Evolutionary conservation across 2,113 vertebrate genomes (phyloP), one percentile per base, ranked within the genome.

Genomic region (Oostethus manadensis): DNA sequence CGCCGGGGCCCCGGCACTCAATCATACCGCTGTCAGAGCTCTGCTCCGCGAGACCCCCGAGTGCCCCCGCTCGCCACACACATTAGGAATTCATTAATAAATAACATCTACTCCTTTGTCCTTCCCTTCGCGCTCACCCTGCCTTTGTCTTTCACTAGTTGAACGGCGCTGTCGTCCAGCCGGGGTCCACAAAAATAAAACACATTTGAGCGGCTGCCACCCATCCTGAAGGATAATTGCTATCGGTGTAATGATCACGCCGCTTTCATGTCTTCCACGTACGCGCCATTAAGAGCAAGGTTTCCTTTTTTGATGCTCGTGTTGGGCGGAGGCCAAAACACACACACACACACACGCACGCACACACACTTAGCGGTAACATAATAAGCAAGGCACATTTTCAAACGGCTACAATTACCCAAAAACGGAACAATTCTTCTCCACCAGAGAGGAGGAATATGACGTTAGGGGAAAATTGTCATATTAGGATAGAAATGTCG

Each of bases 191-290:
- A 74, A 40, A 55, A n/a, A 38, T n/a, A 33, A 33, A 33, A 33
- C 29, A 33, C 8, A 33, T 33, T 33, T 33, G 29, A 33, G 5
- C 8, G 29, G 74, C 68, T 66, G 71, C 76, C 62, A 69, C 78
- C 67, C 60, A 79, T 86, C 78, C 87, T 87, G 81, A 83, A 86
- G 79, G 82, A 86, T 88, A 86, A 87, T 86, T 86, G 83, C 86
- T 86, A 86, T 89, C 86, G 82, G 78, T 86, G 83, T 84, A 87
- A 86, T 82, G 82, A 87, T 87, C 87, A 82, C 82, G 85, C 82
- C 48, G 71, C 84, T 87, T 87, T 83, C 83, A 81, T 85, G 82
- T 86, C 80, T 88, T 80, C 64, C 72, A 74, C 85, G 84, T 82
- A 83, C 79, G 78, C 81, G 83, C 78, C 81, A 84, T 84, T 84